Evolutionary conservation across 2,888 invertebrate species (phyloP).

Genomic region (Neria commutata): DNA sequence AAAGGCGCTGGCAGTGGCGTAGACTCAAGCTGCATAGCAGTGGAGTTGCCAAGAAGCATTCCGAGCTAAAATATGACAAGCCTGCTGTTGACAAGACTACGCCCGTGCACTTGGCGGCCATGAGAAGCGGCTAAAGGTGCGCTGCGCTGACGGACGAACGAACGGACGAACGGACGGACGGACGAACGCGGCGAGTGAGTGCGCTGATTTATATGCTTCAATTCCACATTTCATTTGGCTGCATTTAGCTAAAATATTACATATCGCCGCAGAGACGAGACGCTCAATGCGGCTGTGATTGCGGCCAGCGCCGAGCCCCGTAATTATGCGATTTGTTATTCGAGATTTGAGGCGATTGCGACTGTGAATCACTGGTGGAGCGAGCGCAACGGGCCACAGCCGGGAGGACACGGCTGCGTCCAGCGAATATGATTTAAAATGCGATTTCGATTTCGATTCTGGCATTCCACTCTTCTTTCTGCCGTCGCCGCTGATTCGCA

Average conservation of each 20-base stretch:
- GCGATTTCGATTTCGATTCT: constrained; percentile 60
- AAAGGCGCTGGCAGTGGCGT: no score
- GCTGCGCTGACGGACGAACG: constrained; percentile 22
- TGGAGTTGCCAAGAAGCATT: no score
- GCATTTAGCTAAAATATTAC: constrained; percentile 57
- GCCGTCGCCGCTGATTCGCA: no score
- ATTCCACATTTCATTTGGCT: constrained; percentile 56
- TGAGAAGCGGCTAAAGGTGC: neutral
- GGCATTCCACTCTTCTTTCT: no score
- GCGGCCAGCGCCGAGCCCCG: constrained; percentile 45
- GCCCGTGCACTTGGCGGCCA: neutral
- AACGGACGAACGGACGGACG: neutral
- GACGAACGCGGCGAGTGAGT: neutral
- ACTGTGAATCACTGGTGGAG: constrained; percentile 50
- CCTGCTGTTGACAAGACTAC: neutral
- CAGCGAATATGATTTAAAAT: constrained; percentile 56
- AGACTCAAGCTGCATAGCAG: no score
- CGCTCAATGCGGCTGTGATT: neutral
- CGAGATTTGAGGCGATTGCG: constrained; percentile 59
- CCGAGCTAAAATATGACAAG: no score
- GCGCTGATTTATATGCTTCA: constrained; percentile 59
- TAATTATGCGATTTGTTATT: constrained; percentile 61
- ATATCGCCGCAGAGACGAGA: constrained; percentile 36
- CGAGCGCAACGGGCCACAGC: constrained; percentile 4
- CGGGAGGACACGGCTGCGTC: constrained; percentile 9